Evolutionary conservation across 2,797 vertebrate genomes (phyloP).

Genomic region (Oreochromis mossambicus): DNA sequence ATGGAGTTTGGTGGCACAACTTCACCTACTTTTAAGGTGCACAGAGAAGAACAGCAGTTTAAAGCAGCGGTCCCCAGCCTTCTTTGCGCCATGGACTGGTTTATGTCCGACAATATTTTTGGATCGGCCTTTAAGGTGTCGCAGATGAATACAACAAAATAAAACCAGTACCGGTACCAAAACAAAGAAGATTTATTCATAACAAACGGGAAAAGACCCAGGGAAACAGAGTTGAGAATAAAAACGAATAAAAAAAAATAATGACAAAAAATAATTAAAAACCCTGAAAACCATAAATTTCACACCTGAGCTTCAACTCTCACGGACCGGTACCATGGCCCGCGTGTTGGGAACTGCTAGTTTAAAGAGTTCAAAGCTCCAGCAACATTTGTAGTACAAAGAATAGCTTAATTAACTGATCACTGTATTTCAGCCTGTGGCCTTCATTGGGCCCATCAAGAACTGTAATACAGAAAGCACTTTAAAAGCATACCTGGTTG

Average conservation of each 20-base stretch:
- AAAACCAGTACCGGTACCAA: fast-evolving
- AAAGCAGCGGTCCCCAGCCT: neutral
- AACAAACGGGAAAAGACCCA: neutral
- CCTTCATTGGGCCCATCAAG: neutral
- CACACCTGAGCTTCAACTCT: neutral
- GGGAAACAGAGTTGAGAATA: fast-evolving
- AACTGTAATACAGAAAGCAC: neutral
- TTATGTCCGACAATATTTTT: neutral
- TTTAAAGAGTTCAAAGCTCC: neutral
- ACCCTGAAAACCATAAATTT: neutral
- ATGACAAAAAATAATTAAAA: neutral
- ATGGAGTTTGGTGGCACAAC: neutral
- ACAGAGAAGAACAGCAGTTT: fast-evolving
- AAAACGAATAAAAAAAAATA: neutral
- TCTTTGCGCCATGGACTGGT: fast-evolving
- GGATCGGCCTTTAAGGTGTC: neutral
- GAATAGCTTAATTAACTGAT: neutral
- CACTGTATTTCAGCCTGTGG: neutral
- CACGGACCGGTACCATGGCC: fast-evolving
- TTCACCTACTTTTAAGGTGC: neutral
- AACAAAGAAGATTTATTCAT: neutral
- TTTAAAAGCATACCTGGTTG: neutral
- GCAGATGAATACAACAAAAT: fast-evolving
- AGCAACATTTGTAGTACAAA: neutral
- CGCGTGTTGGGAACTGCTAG: neutral